Evolutionary conservation across 1,140 invertebrate genomes (phyloP).

Genomic region (Orius laevigatus): DNA sequence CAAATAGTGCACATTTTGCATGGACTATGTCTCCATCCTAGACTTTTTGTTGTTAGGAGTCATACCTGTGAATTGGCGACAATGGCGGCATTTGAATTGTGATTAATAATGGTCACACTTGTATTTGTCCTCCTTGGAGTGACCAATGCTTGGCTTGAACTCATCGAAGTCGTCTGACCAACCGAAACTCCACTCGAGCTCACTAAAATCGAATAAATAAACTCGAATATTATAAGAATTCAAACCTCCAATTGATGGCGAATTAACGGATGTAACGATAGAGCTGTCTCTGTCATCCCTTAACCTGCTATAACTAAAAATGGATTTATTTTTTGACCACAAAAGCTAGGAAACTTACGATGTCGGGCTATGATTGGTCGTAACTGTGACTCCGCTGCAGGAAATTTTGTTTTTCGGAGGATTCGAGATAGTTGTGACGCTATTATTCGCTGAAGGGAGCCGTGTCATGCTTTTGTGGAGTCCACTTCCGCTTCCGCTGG

Average conservation of each 20-base stretch:
- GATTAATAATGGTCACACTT: slow-evolving; percentile 48
- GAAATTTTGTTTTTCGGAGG: slow-evolving; percentile 26
- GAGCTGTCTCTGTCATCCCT: not conserved
- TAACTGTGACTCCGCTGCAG: slow-evolving; percentile 46
- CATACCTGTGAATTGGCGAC: slow-evolving; percentile 22
- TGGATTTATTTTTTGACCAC: slow-evolving; percentile 6
- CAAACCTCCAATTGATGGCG: too few relatives aligned
- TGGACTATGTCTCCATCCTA: too few relatives aligned
- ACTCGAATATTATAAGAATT: not conserved
- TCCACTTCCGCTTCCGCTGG: slow-evolving; percentile 28
- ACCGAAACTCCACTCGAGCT: slow-evolving; percentile 15
- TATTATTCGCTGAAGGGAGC: slow-evolving; percentile 50
- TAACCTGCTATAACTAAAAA: too few relatives aligned
- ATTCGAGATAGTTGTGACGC: slow-evolving; percentile 22
- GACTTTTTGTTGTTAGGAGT: too few relatives aligned
- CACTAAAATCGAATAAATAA: slow-evolving; percentile 1
- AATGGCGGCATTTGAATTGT: slow-evolving; percentile 30
- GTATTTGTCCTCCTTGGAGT: slow-evolving; percentile 44
- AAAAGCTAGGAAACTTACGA: slow-evolving; percentile 22
- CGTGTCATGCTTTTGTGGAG: slow-evolving; percentile 68
- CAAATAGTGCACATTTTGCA: too few relatives aligned
- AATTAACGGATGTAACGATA: too few relatives aligned
- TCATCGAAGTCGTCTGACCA: slow-evolving; percentile 17
- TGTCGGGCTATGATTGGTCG: slow-evolving; percentile 26
- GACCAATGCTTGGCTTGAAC: slow-evolving; percentile 29